These are phyloP conservation scores for Zosterops hypoxanthus DNA, from an alignment of 2,113 vertebrate genomes.

Conservation along the genomic window DNA sequence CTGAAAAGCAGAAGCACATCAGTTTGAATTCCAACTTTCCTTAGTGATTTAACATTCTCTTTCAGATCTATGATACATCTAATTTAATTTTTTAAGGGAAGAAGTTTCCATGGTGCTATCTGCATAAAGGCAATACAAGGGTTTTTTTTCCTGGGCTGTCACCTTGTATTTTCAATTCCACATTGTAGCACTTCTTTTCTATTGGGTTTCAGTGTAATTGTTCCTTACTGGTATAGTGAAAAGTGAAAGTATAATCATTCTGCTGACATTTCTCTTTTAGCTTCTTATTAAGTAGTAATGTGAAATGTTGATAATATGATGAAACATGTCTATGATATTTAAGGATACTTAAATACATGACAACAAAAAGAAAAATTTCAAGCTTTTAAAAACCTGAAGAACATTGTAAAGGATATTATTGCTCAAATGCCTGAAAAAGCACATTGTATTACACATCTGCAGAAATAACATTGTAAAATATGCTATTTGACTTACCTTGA, in stretches of 20 bases:
- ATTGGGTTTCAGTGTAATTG: neutral
- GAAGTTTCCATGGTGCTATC: neutral
- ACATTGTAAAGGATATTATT: neutral
- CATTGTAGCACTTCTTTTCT: neutral
- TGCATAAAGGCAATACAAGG: neutral
- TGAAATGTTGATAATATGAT: neutral
- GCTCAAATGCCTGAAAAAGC: neutral
- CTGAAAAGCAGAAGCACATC: neutral
- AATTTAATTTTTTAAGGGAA: neutral
- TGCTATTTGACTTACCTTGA: neutral
- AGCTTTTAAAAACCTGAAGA: neutral
- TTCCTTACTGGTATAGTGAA: neutral
- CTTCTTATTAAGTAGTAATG: conserved; percentile 12
- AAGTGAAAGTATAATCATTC: neutral
- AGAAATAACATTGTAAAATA: neutral
- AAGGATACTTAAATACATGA: neutral
- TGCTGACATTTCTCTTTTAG: neutral
- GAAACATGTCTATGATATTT: neutral
- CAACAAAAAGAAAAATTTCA: neutral
- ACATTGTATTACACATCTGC: neutral
- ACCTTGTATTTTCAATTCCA: neutral
- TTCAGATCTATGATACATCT: neutral
- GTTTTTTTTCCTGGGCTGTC: neutral
- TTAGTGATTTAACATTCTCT: neutral
- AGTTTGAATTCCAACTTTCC: neutral